Evolutionary conservation across 2,797 vertebrate genomes (phyloP), one percentile per base, ranked within the genome.

Genomic region (Bovichtus diacanthus): DNA sequence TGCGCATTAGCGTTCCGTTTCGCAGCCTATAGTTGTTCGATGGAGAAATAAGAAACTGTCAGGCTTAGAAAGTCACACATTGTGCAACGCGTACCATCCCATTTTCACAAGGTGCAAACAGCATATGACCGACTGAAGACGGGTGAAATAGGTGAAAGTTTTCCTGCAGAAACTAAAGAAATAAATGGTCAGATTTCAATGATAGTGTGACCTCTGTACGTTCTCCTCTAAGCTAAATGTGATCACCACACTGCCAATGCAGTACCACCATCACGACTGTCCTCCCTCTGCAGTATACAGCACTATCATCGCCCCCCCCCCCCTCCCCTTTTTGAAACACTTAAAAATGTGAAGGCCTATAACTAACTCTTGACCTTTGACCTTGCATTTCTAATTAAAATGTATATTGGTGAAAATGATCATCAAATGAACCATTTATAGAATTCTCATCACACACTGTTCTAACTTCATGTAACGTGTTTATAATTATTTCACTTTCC

Each of bases 401-500:
- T 23, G 13, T n/a, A 5, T 43, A 11, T 15, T 43, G 23, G 43
- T 10, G 2, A 53, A 18, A 47, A 51, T 5, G 39, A 18, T 7
- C 21, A 25, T 62, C 4, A 34, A 25, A n/a, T 23, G 1, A 6
- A 13, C 51, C 7, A 13, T 13, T 12, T 50, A 5, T 4, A 56
- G 36, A 31, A 11, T 3, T 7, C 23, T 44, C 29, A 47, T 19
- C 31, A 29, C 16, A 49, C 53, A 36, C 12, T 11, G 4, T 66
- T 11, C n/a, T 43, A 1, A 15, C 44, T 59, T 38, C 5, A 56
- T 47, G 15, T 27, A 9, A 53, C 5, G 29, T 46, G 31, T 62
- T 64, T 51, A n/a, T n/a, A 15, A 18, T 51, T 39, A 23, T 78
- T 76, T 72, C 5, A 66, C 38, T 80, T 87, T 91, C 74, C 82